A percentile compares a stretch with the other conserved stretches of the same genome.
These are phyloP conservation scores for Dasyprocta punctata DNA, from an alignment of 2,113 vertebrate species.

Conservation along the genomic window DNA sequence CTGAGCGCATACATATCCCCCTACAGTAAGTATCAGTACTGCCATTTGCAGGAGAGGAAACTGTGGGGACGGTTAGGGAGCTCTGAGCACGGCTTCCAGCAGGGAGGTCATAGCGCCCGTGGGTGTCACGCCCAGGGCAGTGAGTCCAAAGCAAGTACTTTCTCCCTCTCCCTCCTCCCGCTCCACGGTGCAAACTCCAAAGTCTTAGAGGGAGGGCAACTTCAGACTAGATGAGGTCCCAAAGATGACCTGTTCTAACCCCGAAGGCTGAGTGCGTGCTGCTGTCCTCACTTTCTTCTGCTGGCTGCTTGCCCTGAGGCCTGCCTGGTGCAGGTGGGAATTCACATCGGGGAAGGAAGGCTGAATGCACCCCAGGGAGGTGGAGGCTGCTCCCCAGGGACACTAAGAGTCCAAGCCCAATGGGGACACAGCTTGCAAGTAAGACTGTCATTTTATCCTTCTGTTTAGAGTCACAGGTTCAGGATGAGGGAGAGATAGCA, in stretches of 20 bases:
- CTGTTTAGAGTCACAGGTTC: no score
- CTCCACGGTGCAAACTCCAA: not conserved
- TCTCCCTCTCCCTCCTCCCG: no score
- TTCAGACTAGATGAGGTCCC: not conserved
- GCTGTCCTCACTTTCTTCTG: not conserved
- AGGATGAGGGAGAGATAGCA: not conserved
- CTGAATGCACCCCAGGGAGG: not conserved
- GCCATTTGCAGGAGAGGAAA: not conserved
- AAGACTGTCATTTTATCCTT: not conserved
- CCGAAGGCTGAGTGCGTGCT: accelerated
- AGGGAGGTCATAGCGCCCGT: accelerated
- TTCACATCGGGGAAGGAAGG: not conserved
- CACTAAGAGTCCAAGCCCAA: not conserved
- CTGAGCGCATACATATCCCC: not conserved
- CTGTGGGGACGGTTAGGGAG: not conserved
- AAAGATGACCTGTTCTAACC: not conserved
- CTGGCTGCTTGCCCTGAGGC: no score
- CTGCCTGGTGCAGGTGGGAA: not conserved
- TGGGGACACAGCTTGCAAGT: not conserved
- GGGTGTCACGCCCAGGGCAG: not conserved
- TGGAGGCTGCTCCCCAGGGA: not conserved
- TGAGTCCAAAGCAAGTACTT: not conserved
- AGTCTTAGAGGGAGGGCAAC: not conserved
- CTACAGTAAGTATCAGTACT: not conserved
- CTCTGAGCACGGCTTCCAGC: no score